Evolutionary conservation across 2,113 vertebrate species (phyloP).

Genomic region (Proterorhinus semilunaris): DNA sequence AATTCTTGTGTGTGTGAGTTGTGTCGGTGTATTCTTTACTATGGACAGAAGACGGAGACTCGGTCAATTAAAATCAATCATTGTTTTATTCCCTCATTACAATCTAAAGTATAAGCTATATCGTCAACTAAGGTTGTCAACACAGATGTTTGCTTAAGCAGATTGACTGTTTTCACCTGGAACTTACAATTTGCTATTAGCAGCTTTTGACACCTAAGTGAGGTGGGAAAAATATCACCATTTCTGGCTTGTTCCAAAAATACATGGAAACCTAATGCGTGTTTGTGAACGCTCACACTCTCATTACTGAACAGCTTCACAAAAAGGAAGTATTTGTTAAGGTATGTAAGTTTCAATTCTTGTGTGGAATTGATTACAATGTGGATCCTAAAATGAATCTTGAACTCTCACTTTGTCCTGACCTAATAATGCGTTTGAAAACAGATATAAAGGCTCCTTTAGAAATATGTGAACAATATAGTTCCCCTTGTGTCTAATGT

Average conservation of each 20-base stretch:
- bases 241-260: constrained; percentile 6
- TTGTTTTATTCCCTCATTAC: too few relatives aligned
- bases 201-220: constrained; percentile 43
- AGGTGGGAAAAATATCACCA: constrained; percentile 9
- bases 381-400: background rate
- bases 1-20: too few relatives aligned
- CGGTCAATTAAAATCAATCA: too few relatives aligned
- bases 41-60: too few relatives aligned
- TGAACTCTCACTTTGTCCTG: background rate
- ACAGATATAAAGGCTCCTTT: background rate
- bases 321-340: constrained; percentile 12
- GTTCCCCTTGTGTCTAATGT: background rate
- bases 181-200: constrained; percentile 47
- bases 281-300: constrained; percentile 55
- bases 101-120: too few relatives aligned
- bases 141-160: constrained; percentile 57
- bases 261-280: constrained; percentile 63
- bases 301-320: constrained; percentile 61
- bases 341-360: constrained; percentile 9
- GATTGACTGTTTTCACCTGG: constrained; percentile 44
- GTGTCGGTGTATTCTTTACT: too few relatives aligned
- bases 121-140: constrained; percentile 56
- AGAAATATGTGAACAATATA: background rate
- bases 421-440: background rate
- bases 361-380: background rate